A percentile compares a stretch with the other conserved stretches of the same genome.
Conservation (phyloP, 2,113 vertebrate genomes). For the Equus quagga region DNA sequence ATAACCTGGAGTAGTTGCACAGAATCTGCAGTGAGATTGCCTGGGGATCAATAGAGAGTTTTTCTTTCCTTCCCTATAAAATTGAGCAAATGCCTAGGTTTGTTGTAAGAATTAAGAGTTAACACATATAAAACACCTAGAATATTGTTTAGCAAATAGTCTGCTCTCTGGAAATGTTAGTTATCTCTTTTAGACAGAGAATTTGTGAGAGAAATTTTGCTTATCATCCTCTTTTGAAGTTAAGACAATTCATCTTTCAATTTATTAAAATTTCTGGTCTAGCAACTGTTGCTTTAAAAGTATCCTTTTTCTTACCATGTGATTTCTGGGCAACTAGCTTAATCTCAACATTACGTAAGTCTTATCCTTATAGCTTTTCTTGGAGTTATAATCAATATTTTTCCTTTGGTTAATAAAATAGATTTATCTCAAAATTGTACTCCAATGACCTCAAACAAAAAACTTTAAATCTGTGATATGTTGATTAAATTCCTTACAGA, state of each 20-base stretch:
- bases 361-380: background rate
- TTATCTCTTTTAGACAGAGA: background rate
- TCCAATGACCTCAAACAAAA: background rate
- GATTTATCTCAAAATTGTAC: background rate
- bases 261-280: background rate
- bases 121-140: background rate
- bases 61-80: background rate
- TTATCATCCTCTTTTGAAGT: background rate
- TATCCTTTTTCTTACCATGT: background rate
- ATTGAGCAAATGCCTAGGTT: background rate
- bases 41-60: background rate
- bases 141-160: background rate
- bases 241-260: background rate
- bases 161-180: background rate
- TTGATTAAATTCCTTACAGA: background rate
- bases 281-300: background rate
- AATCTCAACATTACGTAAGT: background rate
- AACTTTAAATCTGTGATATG: background rate
- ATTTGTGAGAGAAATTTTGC: background rate
- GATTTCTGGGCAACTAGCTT: conserved; percentile 7
- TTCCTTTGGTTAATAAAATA: conserved; percentile 7
- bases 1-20: background rate
- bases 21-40: background rate
- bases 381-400: conserved; percentile 10
- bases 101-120: background rate